Conservation (phyloP, 2,113 vertebrate species). For the Bos javanicus region DNA sequence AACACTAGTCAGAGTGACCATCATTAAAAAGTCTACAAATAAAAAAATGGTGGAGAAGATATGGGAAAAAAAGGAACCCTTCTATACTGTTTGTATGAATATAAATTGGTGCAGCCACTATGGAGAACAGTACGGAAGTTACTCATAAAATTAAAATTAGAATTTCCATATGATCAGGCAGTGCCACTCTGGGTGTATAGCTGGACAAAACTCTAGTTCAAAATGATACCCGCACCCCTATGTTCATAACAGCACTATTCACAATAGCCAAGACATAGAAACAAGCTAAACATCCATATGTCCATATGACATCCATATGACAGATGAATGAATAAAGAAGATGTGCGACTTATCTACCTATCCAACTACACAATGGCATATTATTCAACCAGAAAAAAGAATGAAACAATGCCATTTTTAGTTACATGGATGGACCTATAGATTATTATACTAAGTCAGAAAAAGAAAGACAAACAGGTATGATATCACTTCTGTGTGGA, state of each 20-base stretch:
- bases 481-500: background rate
- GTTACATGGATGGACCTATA: background rate
- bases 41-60: background rate
- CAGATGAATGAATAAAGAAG: background rate
- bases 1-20: background rate
- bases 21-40: background rate
- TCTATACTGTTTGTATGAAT: background rate
- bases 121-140: background rate
- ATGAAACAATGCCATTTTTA: background rate
- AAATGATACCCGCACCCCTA: background rate
- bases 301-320: background rate
- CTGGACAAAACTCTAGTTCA: background rate
- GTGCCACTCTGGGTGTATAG: background rate
- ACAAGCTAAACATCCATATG: background rate
- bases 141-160: background rate
- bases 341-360: background rate
- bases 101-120: background rate
- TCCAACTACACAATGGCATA: background rate
- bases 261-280: background rate
- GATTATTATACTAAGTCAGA: background rate
- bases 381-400: background rate
- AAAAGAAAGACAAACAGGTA: background rate
- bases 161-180: background rate
- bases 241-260: background rate
- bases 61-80: background rate